Base-by-base conservation (phyloP, 2,113 vertebrate genomes). In the Hippocampus zosterae region DNA sequence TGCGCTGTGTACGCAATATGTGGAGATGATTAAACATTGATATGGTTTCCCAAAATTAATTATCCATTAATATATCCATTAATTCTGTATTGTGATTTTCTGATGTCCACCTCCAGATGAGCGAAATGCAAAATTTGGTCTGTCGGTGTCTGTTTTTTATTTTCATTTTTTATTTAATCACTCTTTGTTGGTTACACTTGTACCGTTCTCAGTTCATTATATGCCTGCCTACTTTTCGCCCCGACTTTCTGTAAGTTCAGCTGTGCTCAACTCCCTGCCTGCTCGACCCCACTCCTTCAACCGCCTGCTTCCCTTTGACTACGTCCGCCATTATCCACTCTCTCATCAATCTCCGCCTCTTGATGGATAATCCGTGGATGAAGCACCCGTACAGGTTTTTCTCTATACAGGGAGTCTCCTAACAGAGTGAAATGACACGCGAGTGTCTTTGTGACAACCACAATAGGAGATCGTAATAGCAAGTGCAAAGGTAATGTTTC, bases 261-360 rank as follows among this genome's bases (percentile, higher is more conserved):
- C 40, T 23, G 11, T 23, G 62, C 21, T 42, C 62, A 44, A 15
- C n/a, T 64, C 40, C 42, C 63, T 10, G 41, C 23, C 42, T 62
- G 60, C 57, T 18, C 13, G 18, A 50, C 25, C 27, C 5, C n/a
- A 48, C 63, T 65, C 42, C 63, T 27, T 12, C 15, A 27, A 27
- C 23, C 42, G 16, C n/a, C 63, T 64, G 61, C 40, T 64, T 64
- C 21, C n/a, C 61, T 65, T 65, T 46, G 42, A 46, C n/a, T 12
- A 65, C 27, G 42, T 46, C 42, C 27, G 42, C n/a, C 23, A 65
- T 65, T 46, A 48, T 65, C 13, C 63, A 65, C 41, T 46, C 5
- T 27, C 41, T 23, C 42, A 25, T 27, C 42, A 46, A 46, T 65
- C 63, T 46, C 63, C n/a, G 27, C 63, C n/a, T 46, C 42, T 65